Conservation (phyloP, 2,888 invertebrate genomes). For the Pachydiplax longipennis region DNA sequence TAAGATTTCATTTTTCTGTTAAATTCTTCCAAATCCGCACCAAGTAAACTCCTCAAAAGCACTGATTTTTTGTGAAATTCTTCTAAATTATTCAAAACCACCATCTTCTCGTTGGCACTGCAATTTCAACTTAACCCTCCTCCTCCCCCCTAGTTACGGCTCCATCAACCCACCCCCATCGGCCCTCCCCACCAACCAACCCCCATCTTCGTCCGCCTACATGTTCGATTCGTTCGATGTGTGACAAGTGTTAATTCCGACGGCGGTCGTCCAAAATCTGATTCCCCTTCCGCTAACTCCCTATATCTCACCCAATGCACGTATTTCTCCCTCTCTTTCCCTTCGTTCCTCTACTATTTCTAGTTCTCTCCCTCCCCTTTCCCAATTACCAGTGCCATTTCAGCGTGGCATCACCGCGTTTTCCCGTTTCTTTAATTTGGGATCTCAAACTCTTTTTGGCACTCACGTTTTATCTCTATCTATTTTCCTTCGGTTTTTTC, state of each 20-base stretch:
- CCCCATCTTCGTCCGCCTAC: background rate
- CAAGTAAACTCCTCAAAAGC: no score
- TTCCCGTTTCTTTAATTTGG: background rate
- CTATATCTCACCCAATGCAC: conserved; percentile 34
- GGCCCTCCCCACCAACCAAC: background rate
- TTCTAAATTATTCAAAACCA: background rate
- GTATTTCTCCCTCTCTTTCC: background rate
- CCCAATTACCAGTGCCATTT: conserved; percentile 20
- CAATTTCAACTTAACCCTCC: background rate
- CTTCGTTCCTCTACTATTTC: background rate
- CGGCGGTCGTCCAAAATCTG: conserved; percentile 6
- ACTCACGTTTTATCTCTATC: background rate
- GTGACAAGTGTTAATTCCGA: conserved; percentile 41
- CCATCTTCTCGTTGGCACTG: background rate
- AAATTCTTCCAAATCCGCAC: background rate
- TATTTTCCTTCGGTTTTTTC: background rate
- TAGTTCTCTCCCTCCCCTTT: background rate
- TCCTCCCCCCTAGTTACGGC: background rate
- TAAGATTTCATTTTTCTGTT: no score
- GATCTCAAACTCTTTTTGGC: background rate
- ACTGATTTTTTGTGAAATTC: background rate
- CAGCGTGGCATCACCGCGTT: background rate
- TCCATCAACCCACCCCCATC: background rate
- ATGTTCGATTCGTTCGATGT: conserved; percentile 31
- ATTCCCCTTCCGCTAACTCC: conserved; percentile 30